Base-by-base conservation (phyloP, 2,888 invertebrate species). In the Eurytoma californica region DNA sequence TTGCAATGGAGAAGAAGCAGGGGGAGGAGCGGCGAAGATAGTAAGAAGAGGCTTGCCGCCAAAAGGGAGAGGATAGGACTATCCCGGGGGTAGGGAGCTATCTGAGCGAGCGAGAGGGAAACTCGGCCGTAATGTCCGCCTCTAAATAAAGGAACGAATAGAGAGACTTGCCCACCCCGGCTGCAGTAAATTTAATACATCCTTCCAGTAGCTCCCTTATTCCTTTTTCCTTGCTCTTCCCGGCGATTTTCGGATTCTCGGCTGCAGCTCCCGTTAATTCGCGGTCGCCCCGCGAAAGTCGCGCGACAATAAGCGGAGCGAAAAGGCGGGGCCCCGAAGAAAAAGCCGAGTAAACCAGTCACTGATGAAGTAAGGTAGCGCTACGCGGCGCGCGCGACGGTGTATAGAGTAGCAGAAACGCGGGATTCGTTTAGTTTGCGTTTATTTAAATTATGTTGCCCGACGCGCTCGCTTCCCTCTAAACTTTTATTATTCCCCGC, bases 401-500 rank as follows among this genome's bases (percentile, higher is more conserved):
- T 9, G 57, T 55, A 70, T 78, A 78, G 78, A 77, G 73, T 80
- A 70, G 51, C 68, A 24, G 69, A 69, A 69, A 60, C 47, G 57
- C 28, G 18, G 20, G 70, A 51, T 79, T 84, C 83, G 82, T 82
- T 84, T 83, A 83, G 82, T 83, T 83, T 82, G 81, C 82, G 82
- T 83, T 83, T 83, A 82, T 83, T 83, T 83, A 83, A 83, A 83
- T 84, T 82, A 83, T 82, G 75, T 73, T 72, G 58, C 74, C 77
- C 67, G 76, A 47, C 66, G n/a, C 60, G 18, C 28, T 18, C 7
- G 16, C 65, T 20, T 61, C 20, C 73, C 79, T 80, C 80, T 78
- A 82, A 84, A 84, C 83, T 84, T 84, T 83, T 83, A 84, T 84
- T 83, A 84, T 83, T 77, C 80, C 77, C 78, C 70, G 82, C 81